Evolutionary conservation across 2,113 vertebrate genomes (phyloP), one percentile per base, ranked within the genome.

Genomic region (Aspiorhynchus laticeps): DNA sequence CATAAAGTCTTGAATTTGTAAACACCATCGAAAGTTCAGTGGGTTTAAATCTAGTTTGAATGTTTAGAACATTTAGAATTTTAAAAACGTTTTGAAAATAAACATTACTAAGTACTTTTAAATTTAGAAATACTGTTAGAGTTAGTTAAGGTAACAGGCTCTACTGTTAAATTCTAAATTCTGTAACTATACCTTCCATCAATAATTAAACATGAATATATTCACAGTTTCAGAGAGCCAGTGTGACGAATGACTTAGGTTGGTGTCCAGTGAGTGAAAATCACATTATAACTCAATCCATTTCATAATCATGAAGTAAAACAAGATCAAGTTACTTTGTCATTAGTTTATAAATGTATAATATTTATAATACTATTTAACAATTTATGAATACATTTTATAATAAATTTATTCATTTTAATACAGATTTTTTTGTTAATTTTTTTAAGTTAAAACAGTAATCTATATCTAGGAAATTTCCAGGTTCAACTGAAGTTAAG

Each of bases 211-310:
- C 19, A 31, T 78, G 26, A 36, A 78, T 71, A 73, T 7, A 33
- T 79, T 79, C 28, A 51, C 43, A 51, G 75, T 78, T 78, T 56
- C 76, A 78, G 38, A n/a, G 71, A 75, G 38, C 24, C 71, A 43
- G 24, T 26, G 38, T 75, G 24, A 73, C 33, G 8, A 17, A 71
- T 71, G 19, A 75, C 11, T 24, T 75, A 1, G 24, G 38, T 46
- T 43, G 38, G 38, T 26, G 73, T 75, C 38, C 10, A 8, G 38
- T 21, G 33, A 38, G 33, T 38, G 19, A 73, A 38, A 71, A 7
- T 19, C 28, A 36, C 31, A 71, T 67, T 67, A 15, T 28, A 67
- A 31, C 6, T 17, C 28, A 31, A 33, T 33, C 31, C 67, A 73
- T 10, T 75, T 73, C 69, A 73, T 73, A 11, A 73, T 73, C 19